Evolutionary conservation across 1,140 invertebrate genomes (phyloP), one percentile per base, ranked within the genome.

Genomic region (Phymorhynchus buccinoides): DNA sequence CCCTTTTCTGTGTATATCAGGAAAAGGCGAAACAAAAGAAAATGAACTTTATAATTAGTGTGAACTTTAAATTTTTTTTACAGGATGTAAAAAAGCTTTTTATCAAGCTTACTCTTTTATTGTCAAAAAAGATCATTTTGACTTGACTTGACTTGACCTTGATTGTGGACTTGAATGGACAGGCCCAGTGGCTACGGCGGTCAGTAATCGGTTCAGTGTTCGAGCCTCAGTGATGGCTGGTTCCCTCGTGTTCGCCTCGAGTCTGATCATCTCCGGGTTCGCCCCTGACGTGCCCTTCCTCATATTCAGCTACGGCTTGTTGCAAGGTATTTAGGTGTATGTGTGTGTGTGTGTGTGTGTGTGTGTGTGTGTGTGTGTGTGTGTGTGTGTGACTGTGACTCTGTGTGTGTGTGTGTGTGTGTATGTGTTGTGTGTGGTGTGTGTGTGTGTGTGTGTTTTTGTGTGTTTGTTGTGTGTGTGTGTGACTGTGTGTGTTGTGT

Each of bases 161-260:
- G n/a, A n/a, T n/a, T n/a, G n/a, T n/a, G n/a, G 9, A n/a, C 30
- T 66, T 66, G 62, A 6, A 27, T n/a, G 62, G 18, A 2, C 91
- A 95, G 98, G 98, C 86, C 98, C 98, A 0, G 96, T 99, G 89
- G 97, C 98, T 0, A 98, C 97, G 86, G n/a, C n/a, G n/a, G n/a
- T n/a, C n/a, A n/a, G n/a, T n/a, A n/a, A n/a, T n/a, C n/a, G n/a
- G n/a, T n/a, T 97, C 89, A 97, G 97, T 16, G 98, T 98, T 93
- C 95, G 98, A 62, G 92, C 95, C 4, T 97, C 99, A 0, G 96
- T 96, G 0, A 96, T 99, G 35, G 88, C 95, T 1, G 98, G 98
- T 73, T 95, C 96, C 87, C 71, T 98, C 9, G 93, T 99, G 83
- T 95, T 96, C 37, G 94, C 95, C 66, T 56, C 93, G 18, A 96